phyloP scores from a whole-genome alignment of 1,140 invertebrate species.

The Plectrocnemia conspersa region DNA sequence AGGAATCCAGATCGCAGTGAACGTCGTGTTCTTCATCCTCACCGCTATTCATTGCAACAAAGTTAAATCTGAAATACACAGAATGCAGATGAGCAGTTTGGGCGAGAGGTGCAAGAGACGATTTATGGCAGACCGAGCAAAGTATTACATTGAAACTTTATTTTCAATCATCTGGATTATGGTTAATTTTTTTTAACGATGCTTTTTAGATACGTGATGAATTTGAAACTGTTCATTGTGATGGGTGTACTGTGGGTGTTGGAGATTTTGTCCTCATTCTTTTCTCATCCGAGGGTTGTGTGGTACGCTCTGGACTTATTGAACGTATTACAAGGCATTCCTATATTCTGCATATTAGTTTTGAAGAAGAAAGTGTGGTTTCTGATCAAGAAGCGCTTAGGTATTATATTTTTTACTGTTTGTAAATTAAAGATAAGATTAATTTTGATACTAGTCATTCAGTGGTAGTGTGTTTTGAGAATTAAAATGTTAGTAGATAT shows the following conservation, averaged over 20 bases:
- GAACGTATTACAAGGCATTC: slow-evolving; percentile 60
- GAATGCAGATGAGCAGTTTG: slow-evolving; percentile 52
- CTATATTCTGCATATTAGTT: slow-evolving; percentile 63
- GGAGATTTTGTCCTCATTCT: slow-evolving; percentile 58
- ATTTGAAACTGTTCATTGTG: slow-evolving; percentile 67
- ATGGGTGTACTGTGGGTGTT: slow-evolving; percentile 70
- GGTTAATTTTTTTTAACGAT: slow-evolving; percentile 2
- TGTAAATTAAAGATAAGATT: neutral
- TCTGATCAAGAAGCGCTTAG: slow-evolving; percentile 49
- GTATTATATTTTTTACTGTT: slow-evolving; percentile 38
- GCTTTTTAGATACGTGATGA: slow-evolving; percentile 59
- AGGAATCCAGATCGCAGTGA: slow-evolving; percentile 56
- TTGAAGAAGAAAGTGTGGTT: slow-evolving; percentile 57
- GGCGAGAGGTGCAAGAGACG: slow-evolving; percentile 50
- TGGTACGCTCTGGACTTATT: slow-evolving; percentile 56
- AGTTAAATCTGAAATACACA: slow-evolving; percentile 64
- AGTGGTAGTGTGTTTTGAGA: too few relatives aligned
- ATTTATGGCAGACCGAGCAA: slow-evolving; percentile 61
- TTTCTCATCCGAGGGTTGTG: slow-evolving; percentile 47
- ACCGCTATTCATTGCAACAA: slow-evolving; percentile 62
- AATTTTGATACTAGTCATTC: too few relatives aligned
- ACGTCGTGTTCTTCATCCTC: slow-evolving; percentile 62
- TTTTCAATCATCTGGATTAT: slow-evolving; percentile 2
- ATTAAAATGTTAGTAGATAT: neutral
- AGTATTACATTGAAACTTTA: slow-evolving; percentile 41